Percentiles rank a stretch among this genome's conserved stretches.
phyloP scores from a whole-genome alignment of 2,888 invertebrate genomes.

The Leptura quadrifasciata region DNA sequence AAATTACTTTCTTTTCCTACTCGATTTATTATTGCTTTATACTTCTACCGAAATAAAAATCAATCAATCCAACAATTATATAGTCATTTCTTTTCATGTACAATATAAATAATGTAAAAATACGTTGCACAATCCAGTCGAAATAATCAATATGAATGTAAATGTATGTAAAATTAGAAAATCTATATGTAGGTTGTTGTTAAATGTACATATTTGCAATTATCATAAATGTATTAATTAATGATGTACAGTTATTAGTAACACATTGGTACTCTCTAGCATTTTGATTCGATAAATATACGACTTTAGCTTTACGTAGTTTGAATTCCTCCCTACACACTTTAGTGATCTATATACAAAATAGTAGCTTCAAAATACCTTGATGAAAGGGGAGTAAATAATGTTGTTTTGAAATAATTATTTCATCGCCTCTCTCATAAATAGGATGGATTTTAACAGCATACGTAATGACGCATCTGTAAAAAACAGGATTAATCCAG shows the following conservation, averaged over 20 bases:
- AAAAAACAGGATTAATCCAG: too few relatives aligned
- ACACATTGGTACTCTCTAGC: conserved; percentile 71
- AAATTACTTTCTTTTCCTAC: conserved; percentile 1
- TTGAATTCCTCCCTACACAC: conserved; percentile 40
- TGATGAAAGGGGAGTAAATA: too few relatives aligned
- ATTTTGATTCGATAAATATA: conserved; percentile 71
- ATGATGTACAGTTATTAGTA: conserved; percentile 70
- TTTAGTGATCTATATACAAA: too few relatives aligned
- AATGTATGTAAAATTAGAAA: conserved; percentile 69
- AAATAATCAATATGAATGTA: conserved; percentile 62
- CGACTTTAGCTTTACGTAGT: conserved; percentile 65
- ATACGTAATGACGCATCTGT: too few relatives aligned
- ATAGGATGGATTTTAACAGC: too few relatives aligned
- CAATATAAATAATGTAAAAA: conserved; percentile 36
- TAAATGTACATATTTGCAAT: conserved; percentile 68
- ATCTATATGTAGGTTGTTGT: conserved; percentile 68
- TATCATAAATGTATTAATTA: conserved; percentile 62
- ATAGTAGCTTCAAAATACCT: too few relatives aligned
- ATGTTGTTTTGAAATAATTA: too few relatives aligned
- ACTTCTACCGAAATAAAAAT: conserved; percentile 47
- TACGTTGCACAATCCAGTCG: conserved; percentile 45
- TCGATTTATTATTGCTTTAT: conserved; percentile 38
- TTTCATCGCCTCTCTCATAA: too few relatives aligned
- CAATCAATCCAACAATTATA: conserved; percentile 46
- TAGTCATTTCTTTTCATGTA: conserved; percentile 27